phyloP scores from a whole-genome alignment of 2,113 vertebrate species.

The Phycodurus eques region DNA sequence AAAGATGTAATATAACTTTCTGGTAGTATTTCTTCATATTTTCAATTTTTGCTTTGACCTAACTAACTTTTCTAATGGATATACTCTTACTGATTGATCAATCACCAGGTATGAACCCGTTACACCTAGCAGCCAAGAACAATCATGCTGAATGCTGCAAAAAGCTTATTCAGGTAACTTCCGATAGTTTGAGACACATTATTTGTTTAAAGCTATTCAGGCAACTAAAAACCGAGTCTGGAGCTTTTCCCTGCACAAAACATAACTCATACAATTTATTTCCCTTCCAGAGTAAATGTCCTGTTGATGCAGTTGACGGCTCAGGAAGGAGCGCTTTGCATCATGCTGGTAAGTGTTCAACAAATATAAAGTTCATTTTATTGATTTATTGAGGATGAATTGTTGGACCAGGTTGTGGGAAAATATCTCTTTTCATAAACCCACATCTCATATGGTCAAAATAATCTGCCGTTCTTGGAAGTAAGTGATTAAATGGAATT shows the following conservation, averaged over 20 bases:
- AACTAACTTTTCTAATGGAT: not conserved
- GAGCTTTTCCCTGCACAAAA: not conserved
- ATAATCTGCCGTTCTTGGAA: conserved; percentile 4
- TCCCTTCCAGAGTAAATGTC: conserved; percentile 81
- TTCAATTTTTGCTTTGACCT: not conserved
- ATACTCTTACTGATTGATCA: not conserved
- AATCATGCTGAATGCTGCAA: conserved; percentile 85
- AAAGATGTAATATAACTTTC: not conserved
- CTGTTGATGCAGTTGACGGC: conserved; percentile 76
- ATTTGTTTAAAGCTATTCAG: not conserved
- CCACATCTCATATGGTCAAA: conserved; percentile 26
- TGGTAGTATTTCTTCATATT: not conserved
- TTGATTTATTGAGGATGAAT: conserved; percentile 1
- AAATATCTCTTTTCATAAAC: conserved; percentile 16
- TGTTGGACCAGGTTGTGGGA: conserved; percentile 27
- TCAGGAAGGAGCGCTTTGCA: conserved; percentile 88
- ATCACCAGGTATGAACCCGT: conserved; percentile 81
- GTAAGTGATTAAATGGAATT: conserved; percentile 16
- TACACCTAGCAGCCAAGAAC: conserved; percentile 92
- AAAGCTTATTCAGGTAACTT: conserved; percentile 88
- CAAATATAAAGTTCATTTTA: conserved; percentile 9
- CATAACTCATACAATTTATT: conserved; percentile 9
- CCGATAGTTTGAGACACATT: not conserved
- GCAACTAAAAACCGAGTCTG: not conserved
- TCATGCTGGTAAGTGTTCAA: conserved; percentile 81